These are phyloP conservation scores for Tetraodon nigroviridis DNA, from an alignment of 2,113 vertebrate species.

Conservation along the genomic window DNA sequence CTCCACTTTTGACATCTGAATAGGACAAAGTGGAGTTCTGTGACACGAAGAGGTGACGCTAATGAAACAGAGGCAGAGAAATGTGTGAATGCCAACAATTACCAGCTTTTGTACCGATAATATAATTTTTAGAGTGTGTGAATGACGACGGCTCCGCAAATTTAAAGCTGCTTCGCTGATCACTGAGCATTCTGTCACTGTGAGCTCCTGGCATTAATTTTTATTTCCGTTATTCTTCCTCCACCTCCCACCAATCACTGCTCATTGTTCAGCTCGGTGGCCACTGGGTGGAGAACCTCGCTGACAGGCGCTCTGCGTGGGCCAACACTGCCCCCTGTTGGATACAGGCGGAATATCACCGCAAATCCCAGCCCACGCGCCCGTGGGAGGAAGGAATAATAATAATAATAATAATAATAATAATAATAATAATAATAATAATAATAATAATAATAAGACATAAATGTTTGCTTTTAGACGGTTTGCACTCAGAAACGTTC, in stretches of 20 bases:
- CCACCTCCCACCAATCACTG: constrained; percentile 10
- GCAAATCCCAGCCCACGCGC: no score
- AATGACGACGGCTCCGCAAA: constrained; percentile 42
- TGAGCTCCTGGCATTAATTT: constrained; percentile 52
- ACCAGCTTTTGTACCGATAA: constrained; percentile 39
- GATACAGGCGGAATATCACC: neutral
- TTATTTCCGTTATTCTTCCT: constrained; percentile 47
- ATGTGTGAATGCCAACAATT: constrained; percentile 46
- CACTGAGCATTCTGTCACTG: constrained; percentile 48
- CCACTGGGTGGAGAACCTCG: constrained; percentile 41
- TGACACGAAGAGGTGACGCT: neutral
- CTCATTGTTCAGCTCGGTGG: constrained; percentile 44
- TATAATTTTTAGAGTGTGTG: constrained; percentile 53
- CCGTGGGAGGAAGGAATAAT: no score
- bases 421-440: no score
- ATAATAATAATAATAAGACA: no score
- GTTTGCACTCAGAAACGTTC: no score
- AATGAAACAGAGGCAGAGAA: constrained; percentile 45
- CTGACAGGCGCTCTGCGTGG: constrained; percentile 34
- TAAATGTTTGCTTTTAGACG: no score
- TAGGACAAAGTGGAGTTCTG: constrained; percentile 16
- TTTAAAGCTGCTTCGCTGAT: constrained; percentile 51
- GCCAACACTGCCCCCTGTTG: constrained; percentile 65
- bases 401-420: no score
- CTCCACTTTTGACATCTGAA: constrained; percentile 26